A percentile compares a stretch with the other conserved stretches of the same genome.
These are phyloP conservation scores for Anagyrus pseudococci DNA, from an alignment of 2,888 invertebrate genomes.

Conservation along the genomic window DNA sequence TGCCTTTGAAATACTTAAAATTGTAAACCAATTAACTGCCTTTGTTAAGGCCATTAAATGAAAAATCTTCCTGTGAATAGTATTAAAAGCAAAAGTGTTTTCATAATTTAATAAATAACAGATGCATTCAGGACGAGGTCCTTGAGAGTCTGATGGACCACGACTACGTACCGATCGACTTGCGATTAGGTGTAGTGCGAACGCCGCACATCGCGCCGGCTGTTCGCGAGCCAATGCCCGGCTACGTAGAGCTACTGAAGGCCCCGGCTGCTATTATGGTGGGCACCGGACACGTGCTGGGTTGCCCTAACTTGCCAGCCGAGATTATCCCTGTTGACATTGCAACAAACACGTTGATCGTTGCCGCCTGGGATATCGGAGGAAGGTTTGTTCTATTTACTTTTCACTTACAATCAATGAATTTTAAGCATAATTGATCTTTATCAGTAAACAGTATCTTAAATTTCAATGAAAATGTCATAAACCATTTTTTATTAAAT, in stretches of 20 bases:
- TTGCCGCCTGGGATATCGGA: conserved; percentile 49
- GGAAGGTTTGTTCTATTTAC: conserved; percentile 41
- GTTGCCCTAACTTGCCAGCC: conserved; percentile 44
- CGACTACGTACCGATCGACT: conserved; percentile 37
- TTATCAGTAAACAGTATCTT: background rate
- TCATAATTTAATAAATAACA: background rate
- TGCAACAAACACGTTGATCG: conserved; percentile 49
- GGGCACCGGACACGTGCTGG: conserved; percentile 50
- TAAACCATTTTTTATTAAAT: background rate
- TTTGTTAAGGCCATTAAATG: too few relatives aligned
- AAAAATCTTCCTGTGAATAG: too few relatives aligned
- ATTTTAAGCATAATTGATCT: background rate
- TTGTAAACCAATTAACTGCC: too few relatives aligned
- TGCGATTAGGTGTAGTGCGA: conserved; percentile 47
- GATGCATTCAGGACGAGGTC: conserved; percentile 13
- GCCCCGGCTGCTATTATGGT: conserved; percentile 51
- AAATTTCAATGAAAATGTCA: background rate
- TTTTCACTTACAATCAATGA: background rate
- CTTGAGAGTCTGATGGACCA: conserved; percentile 25
- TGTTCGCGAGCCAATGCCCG: conserved; percentile 51
- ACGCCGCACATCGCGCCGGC: conserved; percentile 50
- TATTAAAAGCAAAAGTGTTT: conserved; percentile 33
- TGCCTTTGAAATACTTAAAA: too few relatives aligned
- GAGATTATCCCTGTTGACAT: conserved; percentile 51
- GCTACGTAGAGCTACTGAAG: conserved; percentile 48